Base-by-base conservation (phyloP, 2,888 invertebrate genomes). In the Acleris literana region DNA sequence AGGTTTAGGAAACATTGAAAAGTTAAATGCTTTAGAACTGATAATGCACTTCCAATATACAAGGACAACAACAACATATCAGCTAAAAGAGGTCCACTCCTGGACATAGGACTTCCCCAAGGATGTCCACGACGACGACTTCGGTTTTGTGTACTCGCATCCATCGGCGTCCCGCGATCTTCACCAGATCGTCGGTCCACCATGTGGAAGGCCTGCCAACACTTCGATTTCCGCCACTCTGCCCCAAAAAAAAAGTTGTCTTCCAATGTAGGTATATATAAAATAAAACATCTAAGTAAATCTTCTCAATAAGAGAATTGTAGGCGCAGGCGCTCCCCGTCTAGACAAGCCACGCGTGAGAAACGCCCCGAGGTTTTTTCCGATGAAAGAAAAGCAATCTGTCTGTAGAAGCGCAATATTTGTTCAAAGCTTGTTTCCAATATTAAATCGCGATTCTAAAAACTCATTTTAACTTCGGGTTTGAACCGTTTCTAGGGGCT, bases 351-450 rank as follows among this genome's bases (percentile, higher is more conserved):
- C 44, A 61, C 65, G 65, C 61, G 61, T 65, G 55, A 51, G 65
- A 22, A 65, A 51, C 44, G 51, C 65, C 51, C 2, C 29, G 46
- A 39, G 65, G 49, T 39, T 51, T 65, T 55, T 48, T 20, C 60
- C 65, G 56, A 65, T 65, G 65, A 65, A 65, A 65, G 65, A 56
- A 65, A 65, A 61, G 46, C 65, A 65, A 65, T 65, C 60, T 65
- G 56, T 52, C 61, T 51, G 51, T 44, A 61, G 64, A 51, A 60
- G 64, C 64, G 54, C 59, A 49, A 64, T 60, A 60, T 65, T 65
- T 65, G 56, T 52, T 61, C 65, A 51, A 51, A 55, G 65, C 56
- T 65, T 56, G 61, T 65, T 65, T 65, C 59, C 65, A 56, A 66
- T 66, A 62, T 66, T 61, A 66, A 66, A 62, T 61, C 57, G 66